Conservation (phyloP, 35 echinoderm and acorn worm species). For the Apostichopus californicus region DNA sequence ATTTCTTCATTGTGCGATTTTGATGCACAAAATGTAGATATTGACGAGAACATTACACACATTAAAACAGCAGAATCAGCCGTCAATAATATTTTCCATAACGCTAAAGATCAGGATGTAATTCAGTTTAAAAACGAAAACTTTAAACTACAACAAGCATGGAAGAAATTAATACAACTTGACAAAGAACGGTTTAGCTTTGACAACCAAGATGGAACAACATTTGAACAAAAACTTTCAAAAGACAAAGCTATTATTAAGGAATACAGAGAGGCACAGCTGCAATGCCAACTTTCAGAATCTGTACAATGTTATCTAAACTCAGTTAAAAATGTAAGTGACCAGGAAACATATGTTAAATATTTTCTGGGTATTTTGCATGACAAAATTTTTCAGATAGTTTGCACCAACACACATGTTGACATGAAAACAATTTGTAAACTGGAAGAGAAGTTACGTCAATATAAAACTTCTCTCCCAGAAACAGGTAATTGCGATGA, state of each 20-base stretch:
- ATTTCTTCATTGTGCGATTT: not conserved
- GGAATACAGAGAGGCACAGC: not conserved
- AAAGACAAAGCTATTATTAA: not conserved
- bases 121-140: not conserved
- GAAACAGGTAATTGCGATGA: too few relatives aligned
- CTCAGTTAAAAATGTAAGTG: not conserved
- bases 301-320: not conserved
- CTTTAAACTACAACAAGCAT: not conserved
- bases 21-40: not conserved
- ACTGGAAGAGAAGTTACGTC: too few relatives aligned
- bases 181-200: not conserved
- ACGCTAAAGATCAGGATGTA: not conserved
- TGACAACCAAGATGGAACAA: not conserved
- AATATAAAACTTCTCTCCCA: too few relatives aligned
- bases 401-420: not conserved
- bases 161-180: not conserved
- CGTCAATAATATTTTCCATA: not conserved
- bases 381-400: not conserved
- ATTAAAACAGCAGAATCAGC: not conserved
- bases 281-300: not conserved
- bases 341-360: not conserved
- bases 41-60: not conserved
- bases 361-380: not conserved
- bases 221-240: not conserved
- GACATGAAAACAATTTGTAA: not conserved